Evolutionary conservation across 2,797 vertebrate species (phyloP), one percentile per base, ranked within the genome.

Genomic region (Setipinna tenuifilis): DNA sequence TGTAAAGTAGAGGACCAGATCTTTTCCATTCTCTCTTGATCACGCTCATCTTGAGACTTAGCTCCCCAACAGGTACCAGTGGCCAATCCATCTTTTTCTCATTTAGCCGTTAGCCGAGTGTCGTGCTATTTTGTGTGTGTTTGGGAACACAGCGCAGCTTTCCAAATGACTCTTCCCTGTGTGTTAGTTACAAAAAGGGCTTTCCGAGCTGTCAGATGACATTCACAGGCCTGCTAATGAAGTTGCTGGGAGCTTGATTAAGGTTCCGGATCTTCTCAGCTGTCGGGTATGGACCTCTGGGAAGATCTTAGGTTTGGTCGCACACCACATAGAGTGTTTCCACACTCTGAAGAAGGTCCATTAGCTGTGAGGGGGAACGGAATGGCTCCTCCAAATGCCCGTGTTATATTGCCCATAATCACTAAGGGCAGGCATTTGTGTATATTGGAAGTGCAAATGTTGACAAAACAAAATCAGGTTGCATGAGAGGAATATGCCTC

Each of bases 1-100:
- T 92, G 92, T 28, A 41, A 89, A 88, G 89, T 88, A 89, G 92
- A 93, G 92, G 90, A 90, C 88, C 92, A 89, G 85, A 91, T 83
- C 88, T 88, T 88, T 84, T 86, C 87, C 17, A 10, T 88, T 93
- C 94, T 89, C 83, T 91, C 91, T 85, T 85, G 86, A 92, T 94
- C 90, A 93, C 86, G 68, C 89, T 88, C 84, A 87, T 86, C 90
- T 83, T 81, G 84, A 84, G 85, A 80, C 88, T 81, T 84, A 25
- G 58, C 85, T 31, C 7, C 7, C 19, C 84, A 78, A 82, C 62
- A 58, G 82, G 86, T 82, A 17, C 19, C 44, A 23, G 68, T 83
- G 85, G 86, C 86, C 87, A 44, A 83, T 28, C 50, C 6, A 19
- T 61, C 25, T 65, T 81, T 46, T 25, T 82, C 83, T 83, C 80